phyloP scores from a whole-genome alignment of 2,888 invertebrate species.

The Agrotis segetum region DNA sequence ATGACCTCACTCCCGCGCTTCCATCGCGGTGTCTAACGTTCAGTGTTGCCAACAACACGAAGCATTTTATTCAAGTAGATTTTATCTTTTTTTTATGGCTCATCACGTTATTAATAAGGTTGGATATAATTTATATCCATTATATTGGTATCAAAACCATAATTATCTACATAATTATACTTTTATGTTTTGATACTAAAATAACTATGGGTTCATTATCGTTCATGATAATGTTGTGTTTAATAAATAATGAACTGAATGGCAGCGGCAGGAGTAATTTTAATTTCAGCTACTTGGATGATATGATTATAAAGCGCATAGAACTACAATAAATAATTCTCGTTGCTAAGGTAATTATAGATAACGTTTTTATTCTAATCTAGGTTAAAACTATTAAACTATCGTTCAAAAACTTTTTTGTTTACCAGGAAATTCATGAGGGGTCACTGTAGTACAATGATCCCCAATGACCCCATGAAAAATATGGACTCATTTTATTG shows the following conservation, averaged over 20 bases:
- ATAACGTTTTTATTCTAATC: neutral
- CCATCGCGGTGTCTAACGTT: constrained; percentile 30
- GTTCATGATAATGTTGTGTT: neutral
- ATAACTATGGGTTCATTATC: neutral
- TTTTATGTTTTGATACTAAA: neutral
- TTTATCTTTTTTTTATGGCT: neutral
- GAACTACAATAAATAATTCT: neutral
- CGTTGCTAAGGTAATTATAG: neutral
- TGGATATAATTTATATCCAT: neutral
- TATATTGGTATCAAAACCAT: no score
- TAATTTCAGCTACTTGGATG: no score
- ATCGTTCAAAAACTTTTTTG: no score
- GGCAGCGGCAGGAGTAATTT: neutral
- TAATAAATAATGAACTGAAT: neutral
- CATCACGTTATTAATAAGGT: neutral
- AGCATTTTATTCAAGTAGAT: neutral
- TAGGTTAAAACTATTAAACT: neutral
- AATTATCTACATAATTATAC: no score
- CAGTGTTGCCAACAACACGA: constrained; percentile 34
- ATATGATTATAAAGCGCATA: no score
- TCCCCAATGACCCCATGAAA: no score
- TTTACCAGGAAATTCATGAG: no score
- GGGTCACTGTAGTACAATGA: no score
- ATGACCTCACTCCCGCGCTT: constrained; percentile 62
- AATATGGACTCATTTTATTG: no score